Conservation (phyloP, 1,140 invertebrate genomes). For the Zaprionus ornatus region DNA sequence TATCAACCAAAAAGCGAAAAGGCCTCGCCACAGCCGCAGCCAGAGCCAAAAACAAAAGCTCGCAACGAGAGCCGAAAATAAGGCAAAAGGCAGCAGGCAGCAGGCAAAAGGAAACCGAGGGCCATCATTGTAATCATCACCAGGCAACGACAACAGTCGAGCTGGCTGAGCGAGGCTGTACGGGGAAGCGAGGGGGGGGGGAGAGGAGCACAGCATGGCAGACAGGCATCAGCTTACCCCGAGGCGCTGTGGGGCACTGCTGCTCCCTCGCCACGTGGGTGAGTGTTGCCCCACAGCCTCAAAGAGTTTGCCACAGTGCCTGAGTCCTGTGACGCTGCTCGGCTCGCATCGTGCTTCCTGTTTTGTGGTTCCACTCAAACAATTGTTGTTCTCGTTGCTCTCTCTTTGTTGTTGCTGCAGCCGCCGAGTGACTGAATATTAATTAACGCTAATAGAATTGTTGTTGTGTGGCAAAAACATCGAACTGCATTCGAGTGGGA, state of each 20-base stretch:
- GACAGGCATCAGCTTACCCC: slow-evolving; percentile 54
- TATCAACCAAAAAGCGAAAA: slow-evolving; percentile 73
- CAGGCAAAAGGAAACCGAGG: slow-evolving; percentile 68
- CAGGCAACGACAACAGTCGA: slow-evolving; percentile 57
- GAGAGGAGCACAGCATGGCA: slow-evolving; percentile 18
- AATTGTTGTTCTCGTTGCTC: neutral
- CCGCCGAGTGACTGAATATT: slow-evolving; percentile 60
- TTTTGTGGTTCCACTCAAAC: slow-evolving; percentile 54
- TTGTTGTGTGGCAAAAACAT: slow-evolving; percentile 52
- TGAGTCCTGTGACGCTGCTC: slow-evolving; percentile 30
- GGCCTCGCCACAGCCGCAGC: slow-evolving; percentile 41
- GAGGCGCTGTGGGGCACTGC: neutral
- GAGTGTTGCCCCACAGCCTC: slow-evolving; percentile 17
- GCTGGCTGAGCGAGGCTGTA: slow-evolving; percentile 25
- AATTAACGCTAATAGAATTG: slow-evolving; percentile 79
- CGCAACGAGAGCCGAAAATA: slow-evolving; percentile 59
- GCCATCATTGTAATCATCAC: slow-evolving; percentile 81
- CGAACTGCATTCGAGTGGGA: slow-evolving; percentile 41
- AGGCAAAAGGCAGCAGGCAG: slow-evolving; percentile 52
- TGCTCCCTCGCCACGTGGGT: slow-evolving; percentile 13
- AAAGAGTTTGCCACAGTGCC: slow-evolving; percentile 35
- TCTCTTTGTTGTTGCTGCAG: slow-evolving; percentile 21
- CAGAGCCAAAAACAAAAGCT: slow-evolving; percentile 68
- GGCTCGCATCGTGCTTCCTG: slow-evolving; percentile 47
- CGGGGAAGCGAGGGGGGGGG: slow-evolving; percentile 42